Base-by-base conservation (phyloP, 2,888 invertebrate genomes). In the Drosophila borborema region DNA sequence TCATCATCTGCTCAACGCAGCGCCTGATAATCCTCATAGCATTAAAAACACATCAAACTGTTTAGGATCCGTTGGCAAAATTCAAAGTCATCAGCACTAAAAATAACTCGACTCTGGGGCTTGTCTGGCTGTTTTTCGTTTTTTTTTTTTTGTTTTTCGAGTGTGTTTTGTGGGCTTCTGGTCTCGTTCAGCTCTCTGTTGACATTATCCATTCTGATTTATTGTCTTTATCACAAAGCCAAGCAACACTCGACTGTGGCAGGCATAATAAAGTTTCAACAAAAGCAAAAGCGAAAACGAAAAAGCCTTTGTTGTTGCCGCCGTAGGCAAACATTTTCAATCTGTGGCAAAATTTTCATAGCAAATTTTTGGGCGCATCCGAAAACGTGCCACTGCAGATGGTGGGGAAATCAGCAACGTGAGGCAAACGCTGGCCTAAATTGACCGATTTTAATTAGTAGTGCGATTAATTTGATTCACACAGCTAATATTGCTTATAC, bases 201-300 rank as follows among this genome's bases (percentile, higher is more conserved):
- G 82, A 84, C 86, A 82, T 82, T 88, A 88, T 82, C 84, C 72
- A 54, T 66, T 62, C 84, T 84, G 86, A 86, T 88, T 86, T 86
- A 88, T 88, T 84, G 77, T 84, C 80, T 62, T 84, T 82, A 78
- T 78, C 77, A 74, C 78, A 78, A 58, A 78, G 78, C 70, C 78
- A 54, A 72, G 74, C 77, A 72, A 70, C 81, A 86, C 84, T 86
- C 75, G 53, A 77, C 60, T 74, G 74, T 53, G 74, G 64, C 68
- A 66, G 62, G 65, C 73, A 78, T 77, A 75, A 88, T 80, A 72
- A 80, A 69, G 53, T 58, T 61, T 55, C 74, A 64, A 66, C 61
- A 64, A 60, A 59, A 41, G 43, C 43, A n/a, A 41, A n/a, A 20
- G 46, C 23, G 23, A 46, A 46, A 46, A 16, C 53, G 20, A 6